Conservation (phyloP, 2,888 invertebrate species). For the Amiota mariae region DNA sequence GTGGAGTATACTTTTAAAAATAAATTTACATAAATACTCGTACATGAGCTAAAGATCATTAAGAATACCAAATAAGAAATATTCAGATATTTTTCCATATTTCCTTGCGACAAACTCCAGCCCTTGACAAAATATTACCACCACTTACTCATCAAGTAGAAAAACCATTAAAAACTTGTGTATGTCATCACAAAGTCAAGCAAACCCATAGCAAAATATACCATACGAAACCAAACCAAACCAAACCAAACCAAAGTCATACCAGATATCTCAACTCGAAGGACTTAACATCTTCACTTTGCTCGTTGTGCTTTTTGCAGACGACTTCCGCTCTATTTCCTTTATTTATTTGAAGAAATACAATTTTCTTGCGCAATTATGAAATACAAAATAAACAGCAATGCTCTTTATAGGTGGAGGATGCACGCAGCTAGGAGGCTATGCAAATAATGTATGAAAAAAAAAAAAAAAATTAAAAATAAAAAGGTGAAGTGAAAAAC, state of each 20-base stretch:
- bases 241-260: slow-evolving; percentile 8
- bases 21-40: no score
- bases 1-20: no score
- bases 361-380: slow-evolving; percentile 55
- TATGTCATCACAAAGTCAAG: background rate
- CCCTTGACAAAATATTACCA: background rate
- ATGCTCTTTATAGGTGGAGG: slow-evolving; percentile 30
- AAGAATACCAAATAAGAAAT: no score
- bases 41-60: no score
- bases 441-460: slow-evolving; percentile 24
- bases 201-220: background rate
- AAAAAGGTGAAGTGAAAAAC: background rate
- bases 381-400: slow-evolving; percentile 40
- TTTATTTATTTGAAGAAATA: slow-evolving; percentile 48
- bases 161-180: slow-evolving; percentile 7
- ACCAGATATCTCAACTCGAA: background rate
- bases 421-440: no score
- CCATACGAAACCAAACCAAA: no score
- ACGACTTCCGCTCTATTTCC: slow-evolving; percentile 30
- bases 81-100: no score
- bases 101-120: no score
- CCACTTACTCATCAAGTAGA: background rate
- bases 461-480: slow-evolving; percentile 13
- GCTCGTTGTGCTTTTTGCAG: slow-evolving; percentile 14
- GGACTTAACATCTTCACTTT: no score